Base-by-base conservation (phyloP, 2,888 invertebrate species). In the Poecilus cupreus region DNA sequence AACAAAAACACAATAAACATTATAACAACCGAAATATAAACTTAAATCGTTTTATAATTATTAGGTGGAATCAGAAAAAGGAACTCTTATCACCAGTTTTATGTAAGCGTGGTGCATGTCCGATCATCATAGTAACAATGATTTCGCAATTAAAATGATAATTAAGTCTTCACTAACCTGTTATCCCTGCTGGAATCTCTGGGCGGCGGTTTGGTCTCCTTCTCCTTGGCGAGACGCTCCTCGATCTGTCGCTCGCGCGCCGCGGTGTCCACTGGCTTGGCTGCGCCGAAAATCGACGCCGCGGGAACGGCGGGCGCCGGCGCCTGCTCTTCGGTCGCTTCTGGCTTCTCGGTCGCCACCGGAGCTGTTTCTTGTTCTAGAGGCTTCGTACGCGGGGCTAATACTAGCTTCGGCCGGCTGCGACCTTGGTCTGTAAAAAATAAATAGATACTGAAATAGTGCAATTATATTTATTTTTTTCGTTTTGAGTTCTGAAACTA, bases 251-350 rank as follows among this genome's bases (percentile, higher is more conserved):
- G 91, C 87, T 98, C 97, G 85, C 95, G 93, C 60, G 96, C 95
- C 75, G 96, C 94, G 1, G 98, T 98, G 88, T 98, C 97, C 0
- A 98, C 98, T 0, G 98, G 98, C 88, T 96, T 97, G 16, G 98
- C 98, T 32, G 93, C 94, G n/a, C 98, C 98, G 88, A 98, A 98
- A 84, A 98, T 97, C 81, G 94, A 95, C 64, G 94, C 92, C 0
- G 94, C 91, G 1, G 93, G 90, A 74, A 91, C 91, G 77, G 90
- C 88, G n/a, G 91, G 88, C 43, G 89, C 87, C 8, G 87, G 84
- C 16, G 83, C 83, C n/a, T 24, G 84, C 22, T 84, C 85, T 26
- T 78, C 70, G 64, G 43, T 54, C 24, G 43, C 77, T 90, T 87
- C 68, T 32, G 87, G 91, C 18, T 51, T 51, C 3, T 51, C 51